Base-by-base conservation (phyloP, 1,140 invertebrate species). In the Acromyrmex heyeri region DNA sequence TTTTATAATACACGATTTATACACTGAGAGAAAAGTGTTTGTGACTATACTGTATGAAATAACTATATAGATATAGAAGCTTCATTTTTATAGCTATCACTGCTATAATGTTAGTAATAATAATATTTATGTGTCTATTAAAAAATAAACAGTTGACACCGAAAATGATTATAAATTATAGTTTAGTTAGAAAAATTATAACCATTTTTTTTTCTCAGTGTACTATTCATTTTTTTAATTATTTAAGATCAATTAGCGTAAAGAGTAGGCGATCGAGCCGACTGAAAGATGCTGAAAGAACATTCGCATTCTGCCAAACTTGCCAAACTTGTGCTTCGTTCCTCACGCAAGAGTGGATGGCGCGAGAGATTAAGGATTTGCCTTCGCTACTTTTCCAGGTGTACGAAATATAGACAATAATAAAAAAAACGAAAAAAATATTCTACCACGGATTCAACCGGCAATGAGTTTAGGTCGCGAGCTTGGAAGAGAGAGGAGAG, bases 381-480 rank as follows among this genome's bases (percentile, higher is more conserved):
- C 24, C 61, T 85, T 21, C 44, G 85, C 73, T 38, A 21, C 38
- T 72, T 72, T 82, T 50, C 76, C n/a, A 24, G 24, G 53, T 10
- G 24, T 44, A 12, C 44, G 18, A 27, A 59, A 82, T 44, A 27
- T 34, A 48, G 24, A 5, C 2, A 10, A 7, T 21, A 14, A 44
- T 57, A 61, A 61, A 73, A 69, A 55, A 72, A 59, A 24, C 24
- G 10, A 21, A 21, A 12, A 24, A 67, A 73, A 82, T 30, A 61
- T 44, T 18, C 16, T 59, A 38, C 50, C 18, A 65, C 50, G 30
- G 14, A 44, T 55, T 64, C 48, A 57, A 64, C 27, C 27, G 27
- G 64, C 72, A 34, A 69, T 69, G 76, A 86, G 24, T 44, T 67
- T 53, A 77, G 48, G 76, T 53, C 38, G 27, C 48, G 65, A 82